Conservation (phyloP, 2,113 vertebrate genomes). For the Muscicapa adusta region DNA sequence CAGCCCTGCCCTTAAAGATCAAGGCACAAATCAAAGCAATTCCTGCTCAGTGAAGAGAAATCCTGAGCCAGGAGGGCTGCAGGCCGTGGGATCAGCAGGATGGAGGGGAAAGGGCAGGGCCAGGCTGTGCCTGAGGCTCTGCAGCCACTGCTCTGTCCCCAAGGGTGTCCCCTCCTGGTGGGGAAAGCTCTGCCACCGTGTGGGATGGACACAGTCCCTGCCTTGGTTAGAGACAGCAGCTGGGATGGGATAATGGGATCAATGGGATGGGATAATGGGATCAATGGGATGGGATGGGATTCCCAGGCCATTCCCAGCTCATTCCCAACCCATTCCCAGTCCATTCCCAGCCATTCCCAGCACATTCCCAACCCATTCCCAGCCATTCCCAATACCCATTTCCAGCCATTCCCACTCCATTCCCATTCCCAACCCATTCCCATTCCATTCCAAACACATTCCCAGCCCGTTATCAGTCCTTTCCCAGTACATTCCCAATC, state of each 20-base stretch:
- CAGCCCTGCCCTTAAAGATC: neutral
- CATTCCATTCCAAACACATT: no score
- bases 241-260: neutral
- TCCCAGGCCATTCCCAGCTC: no score
- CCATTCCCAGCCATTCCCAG: neutral
- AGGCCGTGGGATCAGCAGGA: neutral
- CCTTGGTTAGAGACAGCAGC: neutral
- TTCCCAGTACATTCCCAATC: no score
- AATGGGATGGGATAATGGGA: neutral
- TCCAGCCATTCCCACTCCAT: no score
- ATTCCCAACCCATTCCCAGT: no score
- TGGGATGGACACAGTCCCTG: neutral
- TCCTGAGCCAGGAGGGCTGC: neutral
- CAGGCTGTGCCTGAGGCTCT: neutral
- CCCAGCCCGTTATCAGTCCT: no score
- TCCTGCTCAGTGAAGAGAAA: neutral
- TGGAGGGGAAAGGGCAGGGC: neutral
- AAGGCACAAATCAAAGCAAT: neutral
- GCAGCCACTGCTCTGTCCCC: neutral
- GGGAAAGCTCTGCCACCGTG: neutral
- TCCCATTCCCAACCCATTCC: no score
- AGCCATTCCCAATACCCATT: neutral
- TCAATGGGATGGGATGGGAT: neutral
- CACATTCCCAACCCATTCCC: neutral
- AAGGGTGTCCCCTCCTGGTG: fast-evolving